Base-by-base conservation (phyloP, 2,113 vertebrate species). In the Burhinus oedicnemus region DNA sequence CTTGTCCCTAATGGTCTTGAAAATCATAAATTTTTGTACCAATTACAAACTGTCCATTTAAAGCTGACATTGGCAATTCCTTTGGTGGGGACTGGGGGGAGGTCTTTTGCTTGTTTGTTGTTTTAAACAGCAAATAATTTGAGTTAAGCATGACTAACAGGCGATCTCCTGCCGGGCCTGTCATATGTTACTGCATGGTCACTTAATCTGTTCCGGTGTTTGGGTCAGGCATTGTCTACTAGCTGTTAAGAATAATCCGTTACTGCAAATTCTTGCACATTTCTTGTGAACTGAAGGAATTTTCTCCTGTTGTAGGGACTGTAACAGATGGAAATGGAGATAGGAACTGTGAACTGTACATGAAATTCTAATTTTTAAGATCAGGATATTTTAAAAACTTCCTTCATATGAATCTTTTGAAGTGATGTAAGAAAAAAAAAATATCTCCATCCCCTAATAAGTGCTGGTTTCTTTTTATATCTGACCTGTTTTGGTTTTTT, bases 401-500 rank as follows among this genome's bases (percentile, higher is more conserved):
- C 40, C 47, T 34, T 70, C 64, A 16, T 23, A 29, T 9, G 20
- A 88, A 66, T 74, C 81, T 87, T 91, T 72, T 61, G 32, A 86
- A 95, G 36, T 27, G 49, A 42, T 69, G 2, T 20, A 87, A 87
- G 60, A 3, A n/a, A 42, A 85, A 60, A 70, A 69, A 75, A 70
- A 22, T 22, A n/a, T 36, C 69, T 78, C 30, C 32, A 20, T 75
- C 45, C 20, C 14, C 77, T 82, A 87, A 55, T 94, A 72, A 62
- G 26, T 74, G 30, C 40, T 69, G 29, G 11, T 62, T 96, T 94
- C 87, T 93, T 97, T 97, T 97, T 96, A 93, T 95, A 94, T 57
- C 89, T 91, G 87, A 83, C 95, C 94, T 94, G 38, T 87, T 96
- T 84, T 85, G 84, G 72, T 3, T 44, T 44, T 94, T 84, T 85